phyloP scores from a whole-genome alignment of 2,888 invertebrate species.

The Agelastica alni region DNA sequence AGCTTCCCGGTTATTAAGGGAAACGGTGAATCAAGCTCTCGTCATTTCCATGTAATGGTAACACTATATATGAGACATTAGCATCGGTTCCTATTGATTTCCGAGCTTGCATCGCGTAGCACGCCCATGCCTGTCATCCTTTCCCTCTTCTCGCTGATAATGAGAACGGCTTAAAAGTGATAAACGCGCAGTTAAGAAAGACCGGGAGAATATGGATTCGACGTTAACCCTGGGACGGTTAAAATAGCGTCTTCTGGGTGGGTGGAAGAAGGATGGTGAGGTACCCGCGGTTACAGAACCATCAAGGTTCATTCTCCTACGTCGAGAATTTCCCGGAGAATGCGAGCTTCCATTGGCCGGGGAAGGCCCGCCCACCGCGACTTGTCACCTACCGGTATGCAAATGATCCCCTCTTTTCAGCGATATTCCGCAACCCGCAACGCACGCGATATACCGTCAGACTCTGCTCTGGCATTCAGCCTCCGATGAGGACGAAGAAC shows the following conservation, averaged over 20 bases:
- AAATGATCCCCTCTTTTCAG: conserved; percentile 50
- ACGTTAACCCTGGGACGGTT: conserved; percentile 40
- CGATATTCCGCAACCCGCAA: conserved; percentile 40
- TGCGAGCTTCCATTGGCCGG: conserved; percentile 51
- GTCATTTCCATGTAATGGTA: conserved; percentile 17
- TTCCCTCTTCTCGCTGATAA: conserved; percentile 31
- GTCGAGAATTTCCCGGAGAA: conserved; percentile 49
- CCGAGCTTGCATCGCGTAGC: conserved; percentile 1
- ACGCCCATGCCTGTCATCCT: conserved; percentile 26
- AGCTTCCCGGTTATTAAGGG: conserved; percentile 10
- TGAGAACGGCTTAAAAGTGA: conserved; percentile 40
- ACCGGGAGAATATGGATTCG: conserved; percentile 44
- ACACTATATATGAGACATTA: conserved; percentile 18
- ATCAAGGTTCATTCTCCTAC: conserved; percentile 54
- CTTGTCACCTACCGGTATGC: conserved; percentile 60
- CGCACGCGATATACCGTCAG: conserved; percentile 25
- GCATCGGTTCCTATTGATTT: conserved; percentile 23
- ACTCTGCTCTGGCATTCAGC: conserved; percentile 35
- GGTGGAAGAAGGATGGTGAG: conserved; percentile 41
- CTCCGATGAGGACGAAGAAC: conserved; percentile 28
- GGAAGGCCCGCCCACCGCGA: conserved; percentile 54
- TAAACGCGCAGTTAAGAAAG: conserved; percentile 41
- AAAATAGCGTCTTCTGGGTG: conserved; percentile 38
- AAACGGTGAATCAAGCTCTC: conserved; percentile 13
- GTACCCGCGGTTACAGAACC: conserved; percentile 48